phyloP scores from a whole-genome alignment of 2,113 vertebrate species.

The Etheostoma cragini region DNA sequence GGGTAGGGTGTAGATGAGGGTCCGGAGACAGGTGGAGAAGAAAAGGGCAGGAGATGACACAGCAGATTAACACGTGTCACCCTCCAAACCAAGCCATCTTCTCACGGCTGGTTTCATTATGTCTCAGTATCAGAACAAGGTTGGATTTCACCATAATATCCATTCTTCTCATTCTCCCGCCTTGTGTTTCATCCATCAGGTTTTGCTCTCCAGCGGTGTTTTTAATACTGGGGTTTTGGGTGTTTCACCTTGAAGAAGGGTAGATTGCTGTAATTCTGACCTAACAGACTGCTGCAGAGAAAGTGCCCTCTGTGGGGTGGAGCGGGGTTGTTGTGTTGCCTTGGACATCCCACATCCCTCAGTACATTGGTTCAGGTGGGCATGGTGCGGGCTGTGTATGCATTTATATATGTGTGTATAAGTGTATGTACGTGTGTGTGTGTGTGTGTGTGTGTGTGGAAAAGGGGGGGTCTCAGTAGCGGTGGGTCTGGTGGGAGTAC shows the following conservation, averaged over 20 bases:
- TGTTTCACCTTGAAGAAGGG: constrained; percentile 69
- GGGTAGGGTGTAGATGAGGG: constrained; percentile 49
- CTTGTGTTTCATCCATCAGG: constrained; percentile 38
- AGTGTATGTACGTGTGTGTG: constrained; percentile 12
- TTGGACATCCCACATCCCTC: constrained; percentile 68
- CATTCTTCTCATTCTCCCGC: constrained; percentile 14
- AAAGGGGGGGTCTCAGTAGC: constrained; percentile 90
- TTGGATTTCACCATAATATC: constrained; percentile 18
- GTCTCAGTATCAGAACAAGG: constrained; percentile 74
- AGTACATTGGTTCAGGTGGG: constrained; percentile 82
- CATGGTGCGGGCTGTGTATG: constrained; percentile 45
- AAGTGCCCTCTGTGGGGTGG: constrained; percentile 55
- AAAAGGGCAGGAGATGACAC: constrained; percentile 36
- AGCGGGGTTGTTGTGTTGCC: constrained; percentile 35
- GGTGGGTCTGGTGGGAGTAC: constrained; percentile 98
- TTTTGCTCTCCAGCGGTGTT: constrained; percentile 51
- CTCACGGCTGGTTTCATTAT: constrained; percentile 43
- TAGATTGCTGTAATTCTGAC: constrained; percentile 58
- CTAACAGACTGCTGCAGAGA: constrained; percentile 85
- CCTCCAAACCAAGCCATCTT: constrained; percentile 27
- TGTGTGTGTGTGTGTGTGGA: constrained; percentile 30
- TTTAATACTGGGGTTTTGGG: constrained; percentile 54
- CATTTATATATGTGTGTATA: constrained; percentile 6
- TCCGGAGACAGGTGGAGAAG: constrained; percentile 53
- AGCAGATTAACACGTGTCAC: constrained; percentile 22